Percentiles rank a stretch among this genome's conserved stretches.
phyloP scores from a whole-genome alignment of 2,797 vertebrate species.

The Apogon hyalosoma region DNA sequence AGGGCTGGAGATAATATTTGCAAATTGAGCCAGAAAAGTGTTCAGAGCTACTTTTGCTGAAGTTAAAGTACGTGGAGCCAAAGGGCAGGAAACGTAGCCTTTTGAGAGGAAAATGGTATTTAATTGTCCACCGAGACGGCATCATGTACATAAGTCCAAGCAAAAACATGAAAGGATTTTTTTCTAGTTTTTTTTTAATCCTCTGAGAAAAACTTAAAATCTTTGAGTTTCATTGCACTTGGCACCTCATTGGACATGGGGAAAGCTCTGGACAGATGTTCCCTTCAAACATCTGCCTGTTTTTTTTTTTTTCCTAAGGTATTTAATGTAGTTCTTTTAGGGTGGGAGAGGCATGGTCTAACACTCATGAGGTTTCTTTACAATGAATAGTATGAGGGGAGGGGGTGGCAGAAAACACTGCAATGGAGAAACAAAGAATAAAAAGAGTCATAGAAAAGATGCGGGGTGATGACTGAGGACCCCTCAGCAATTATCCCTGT shows the following conservation, averaged over 20 bases:
- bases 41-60: conserved; percentile 29
- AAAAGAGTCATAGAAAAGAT: conserved; percentile 27
- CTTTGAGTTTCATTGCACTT: conserved; percentile 57
- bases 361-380: conserved; percentile 37
- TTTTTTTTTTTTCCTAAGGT: conserved; percentile 37
- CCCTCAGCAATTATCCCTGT: conserved; percentile 9
- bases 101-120: conserved; percentile 42
- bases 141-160: conserved; percentile 1
- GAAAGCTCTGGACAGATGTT: conserved; percentile 63
- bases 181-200: not conserved
- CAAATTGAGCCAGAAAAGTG: conserved; percentile 40
- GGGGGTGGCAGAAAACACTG: conserved; percentile 32
- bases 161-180: conserved; percentile 25
- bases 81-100: conserved; percentile 18
- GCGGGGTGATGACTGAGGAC: conserved; percentile 8
- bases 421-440: conserved; percentile 29
- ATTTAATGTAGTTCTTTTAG: conserved; percentile 40
- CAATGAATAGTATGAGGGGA: conserved; percentile 19
- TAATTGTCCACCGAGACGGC: conserved; percentile 35
- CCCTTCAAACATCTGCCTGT: conserved; percentile 57
- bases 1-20: conserved; percentile 26
- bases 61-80: conserved; percentile 1
- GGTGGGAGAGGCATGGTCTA: conserved; percentile 45
- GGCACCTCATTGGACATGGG: conserved; percentile 52
- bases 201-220: conserved; percentile 26